Evolutionary conservation across 2,888 invertebrate genomes (phyloP).

Genomic region (Diarsia rubi): DNA sequence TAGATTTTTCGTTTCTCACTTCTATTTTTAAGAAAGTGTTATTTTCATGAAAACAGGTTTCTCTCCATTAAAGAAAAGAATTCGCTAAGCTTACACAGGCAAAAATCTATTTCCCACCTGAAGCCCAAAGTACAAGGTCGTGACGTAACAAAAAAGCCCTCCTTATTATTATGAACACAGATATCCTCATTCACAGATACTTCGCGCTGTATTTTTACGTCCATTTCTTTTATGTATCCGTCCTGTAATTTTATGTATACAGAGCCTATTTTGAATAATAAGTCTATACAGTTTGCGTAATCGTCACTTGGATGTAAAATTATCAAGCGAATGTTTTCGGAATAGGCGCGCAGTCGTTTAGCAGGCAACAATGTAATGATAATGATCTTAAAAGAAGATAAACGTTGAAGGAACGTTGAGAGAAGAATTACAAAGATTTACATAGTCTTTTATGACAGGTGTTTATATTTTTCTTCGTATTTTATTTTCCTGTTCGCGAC

Average conservation of each 20-base stretch:
- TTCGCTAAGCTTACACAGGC: not conserved
- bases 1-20: slow-evolving; percentile 8
- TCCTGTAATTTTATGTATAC: slow-evolving; percentile 64
- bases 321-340: slow-evolving; percentile 66
- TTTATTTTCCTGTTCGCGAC: slow-evolving; percentile 46
- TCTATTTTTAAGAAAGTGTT: slow-evolving; percentile 6
- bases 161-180: slow-evolving; percentile 50
- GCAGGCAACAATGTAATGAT: slow-evolving; percentile 60
- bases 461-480: slow-evolving; percentile 47
- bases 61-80: slow-evolving; percentile 9
- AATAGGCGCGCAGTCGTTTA: slow-evolving; percentile 55
- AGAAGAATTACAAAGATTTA: slow-evolving; percentile 63
- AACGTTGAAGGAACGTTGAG: slow-evolving; percentile 40
- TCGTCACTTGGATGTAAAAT: slow-evolving; percentile 62
- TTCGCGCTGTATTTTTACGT: slow-evolving; percentile 59
- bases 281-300: slow-evolving; percentile 61
- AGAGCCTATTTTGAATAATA: slow-evolving; percentile 67
- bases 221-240: slow-evolving; percentile 57
- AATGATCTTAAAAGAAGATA: slow-evolving; percentile 62
- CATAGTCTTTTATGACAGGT: slow-evolving; percentile 54
- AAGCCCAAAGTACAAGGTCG: slow-evolving; percentile 4
- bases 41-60: slow-evolving; percentile 1
- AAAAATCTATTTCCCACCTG: slow-evolving; percentile 23
- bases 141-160: slow-evolving; percentile 35
- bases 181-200: slow-evolving; percentile 55